Evolutionary conservation across 2,888 invertebrate genomes (phyloP).

Genomic region (Slavum lentiscoides): DNA sequence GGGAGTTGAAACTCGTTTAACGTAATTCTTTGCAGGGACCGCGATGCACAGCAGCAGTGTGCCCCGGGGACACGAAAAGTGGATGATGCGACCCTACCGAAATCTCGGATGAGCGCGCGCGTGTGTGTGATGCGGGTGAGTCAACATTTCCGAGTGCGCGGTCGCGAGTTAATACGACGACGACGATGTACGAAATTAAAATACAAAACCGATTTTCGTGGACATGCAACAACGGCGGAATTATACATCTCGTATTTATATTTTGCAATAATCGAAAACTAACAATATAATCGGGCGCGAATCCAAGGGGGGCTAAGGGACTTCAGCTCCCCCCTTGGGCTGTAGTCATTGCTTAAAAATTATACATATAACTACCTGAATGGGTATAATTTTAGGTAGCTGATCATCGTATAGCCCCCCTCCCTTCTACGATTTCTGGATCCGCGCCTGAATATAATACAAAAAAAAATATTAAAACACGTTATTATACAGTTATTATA

Average conservation of each 20-base stretch:
- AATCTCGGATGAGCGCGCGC: slow-evolving; percentile 20
- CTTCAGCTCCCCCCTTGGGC: too few relatives aligned
- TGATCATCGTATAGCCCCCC: too few relatives aligned
- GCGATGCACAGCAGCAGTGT: slow-evolving; percentile 7
- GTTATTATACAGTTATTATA: too few relatives aligned
- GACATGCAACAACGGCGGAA: not conserved
- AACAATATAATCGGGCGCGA: not conserved
- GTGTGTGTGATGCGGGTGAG: slow-evolving; percentile 3
- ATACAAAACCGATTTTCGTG: slow-evolving; percentile 5
- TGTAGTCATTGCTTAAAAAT: too few relatives aligned
- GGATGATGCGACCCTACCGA: slow-evolving; percentile 18
- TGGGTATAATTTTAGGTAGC: too few relatives aligned
- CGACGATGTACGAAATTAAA: not conserved
- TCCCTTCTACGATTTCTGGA: too few relatives aligned
- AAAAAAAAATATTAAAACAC: too few relatives aligned
- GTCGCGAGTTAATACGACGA: too few relatives aligned
- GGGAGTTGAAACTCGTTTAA: slow-evolving; percentile 39
- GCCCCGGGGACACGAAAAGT: slow-evolving; percentile 30
- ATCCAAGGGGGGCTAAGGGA: too few relatives aligned
- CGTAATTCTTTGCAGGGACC: slow-evolving; percentile 27
- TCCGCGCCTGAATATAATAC: too few relatives aligned
- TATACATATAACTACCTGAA: too few relatives aligned
- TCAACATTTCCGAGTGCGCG: slow-evolving; percentile 14
- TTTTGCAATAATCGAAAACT: slow-evolving; percentile 17
- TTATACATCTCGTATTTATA: slow-evolving; percentile 12